Conservation (phyloP, 2,888 invertebrate genomes). For the Meta bourneti region DNA sequence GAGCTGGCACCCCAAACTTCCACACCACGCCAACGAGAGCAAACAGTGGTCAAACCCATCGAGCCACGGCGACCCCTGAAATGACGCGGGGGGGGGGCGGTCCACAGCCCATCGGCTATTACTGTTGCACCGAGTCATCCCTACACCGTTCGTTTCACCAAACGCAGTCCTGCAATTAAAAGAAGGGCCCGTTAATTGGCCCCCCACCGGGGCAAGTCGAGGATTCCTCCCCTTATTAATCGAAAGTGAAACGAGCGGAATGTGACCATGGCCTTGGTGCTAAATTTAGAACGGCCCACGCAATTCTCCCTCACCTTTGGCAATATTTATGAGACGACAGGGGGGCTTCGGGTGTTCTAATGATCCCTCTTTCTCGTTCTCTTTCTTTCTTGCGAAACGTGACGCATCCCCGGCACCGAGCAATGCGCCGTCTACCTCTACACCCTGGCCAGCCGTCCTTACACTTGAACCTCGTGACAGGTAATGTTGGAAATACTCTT, state of each 20-base stretch:
- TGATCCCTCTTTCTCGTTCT: not conserved
- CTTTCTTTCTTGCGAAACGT: no score
- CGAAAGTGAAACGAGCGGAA: conserved; percentile 14
- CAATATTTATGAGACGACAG: conserved; percentile 25
- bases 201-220: conserved; percentile 7
- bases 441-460: not conserved
- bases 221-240: not conserved
- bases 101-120: no score
- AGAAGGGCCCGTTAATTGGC: conserved; percentile 48
- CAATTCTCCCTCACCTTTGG: not conserved
- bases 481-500: no score
- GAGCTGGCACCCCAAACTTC: no score
- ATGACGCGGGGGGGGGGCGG: no score
- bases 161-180: not conserved
- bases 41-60: no score
- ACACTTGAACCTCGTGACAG: not conserved
- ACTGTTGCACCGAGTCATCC: no score
- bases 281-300: conserved; percentile 51
- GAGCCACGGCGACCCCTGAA: no score
- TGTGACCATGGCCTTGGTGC: conserved; percentile 69
- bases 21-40: no score
- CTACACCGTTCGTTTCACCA: not conserved
- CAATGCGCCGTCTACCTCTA: not conserved
- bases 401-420: not conserved
- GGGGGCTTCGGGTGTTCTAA: not conserved